These are phyloP conservation scores for Nibea albiflora DNA, from an alignment of 2,113 vertebrate species.

Conservation along the genomic window DNA sequence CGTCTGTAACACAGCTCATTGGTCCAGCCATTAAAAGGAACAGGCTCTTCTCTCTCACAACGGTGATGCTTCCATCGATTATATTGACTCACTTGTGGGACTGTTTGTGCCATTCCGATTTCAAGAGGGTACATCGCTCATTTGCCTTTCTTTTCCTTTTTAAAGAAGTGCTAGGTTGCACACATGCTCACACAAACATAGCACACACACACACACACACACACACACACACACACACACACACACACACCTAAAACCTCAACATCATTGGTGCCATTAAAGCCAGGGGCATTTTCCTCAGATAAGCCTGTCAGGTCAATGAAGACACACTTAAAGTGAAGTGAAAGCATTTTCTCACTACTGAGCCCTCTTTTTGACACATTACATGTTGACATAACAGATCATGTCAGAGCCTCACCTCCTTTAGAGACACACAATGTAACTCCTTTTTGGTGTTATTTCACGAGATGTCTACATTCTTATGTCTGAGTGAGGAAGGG, in stretches of 20 bases:
- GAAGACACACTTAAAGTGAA: conserved; percentile 51
- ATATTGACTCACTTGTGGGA: conserved; percentile 54
- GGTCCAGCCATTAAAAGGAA: conserved; percentile 56
- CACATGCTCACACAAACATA: conserved; percentile 1
- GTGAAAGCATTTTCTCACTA: conserved; percentile 57
- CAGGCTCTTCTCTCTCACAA: conserved; percentile 42
- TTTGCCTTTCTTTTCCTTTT: conserved; percentile 14
- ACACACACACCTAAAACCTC: neutral
- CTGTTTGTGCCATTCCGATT: conserved; percentile 55
- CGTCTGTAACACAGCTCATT: conserved; percentile 64
- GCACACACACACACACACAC: conserved; percentile 2
- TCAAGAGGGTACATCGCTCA: conserved; percentile 3
- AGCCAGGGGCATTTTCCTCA: conserved; percentile 54
- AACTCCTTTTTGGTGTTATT: conserved; percentile 12
- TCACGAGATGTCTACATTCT: neutral
- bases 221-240: neutral
- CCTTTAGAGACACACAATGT: conserved; percentile 12
- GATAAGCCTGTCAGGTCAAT: conserved; percentile 63
- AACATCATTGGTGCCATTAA: conserved; percentile 44
- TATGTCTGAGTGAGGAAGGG: neutral
- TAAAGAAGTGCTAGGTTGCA: conserved; percentile 6
- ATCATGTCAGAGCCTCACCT: conserved; percentile 25
- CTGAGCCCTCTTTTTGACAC: conserved; percentile 53
- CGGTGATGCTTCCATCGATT: conserved; percentile 59
- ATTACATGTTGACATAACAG: conserved; percentile 50